These are phyloP conservation scores for Anthophora plumipes DNA, from an alignment of 2,888 invertebrate species.

Conservation along the genomic window DNA sequence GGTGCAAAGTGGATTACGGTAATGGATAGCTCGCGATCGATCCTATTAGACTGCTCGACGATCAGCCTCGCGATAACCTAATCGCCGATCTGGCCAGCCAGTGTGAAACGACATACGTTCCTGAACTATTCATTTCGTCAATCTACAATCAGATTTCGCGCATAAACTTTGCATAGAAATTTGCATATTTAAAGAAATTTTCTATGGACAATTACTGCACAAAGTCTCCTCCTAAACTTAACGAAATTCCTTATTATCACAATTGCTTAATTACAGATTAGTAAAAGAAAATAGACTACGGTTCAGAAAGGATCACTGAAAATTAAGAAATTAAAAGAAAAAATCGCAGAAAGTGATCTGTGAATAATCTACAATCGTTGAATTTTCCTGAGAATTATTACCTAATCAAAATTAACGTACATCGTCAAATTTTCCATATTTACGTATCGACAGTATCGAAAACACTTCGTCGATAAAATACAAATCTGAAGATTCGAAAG, in stretches of 20 bases:
- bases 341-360: too few relatives aligned
- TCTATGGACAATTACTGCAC: background rate
- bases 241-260: too few relatives aligned
- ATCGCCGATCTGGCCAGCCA: constrained; percentile 70
- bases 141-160: background rate
- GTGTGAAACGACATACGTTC: constrained; percentile 78
- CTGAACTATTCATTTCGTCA: background rate
- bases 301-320: too few relatives aligned
- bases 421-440: too few relatives aligned
- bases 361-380: too few relatives aligned
- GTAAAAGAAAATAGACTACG: too few relatives aligned
- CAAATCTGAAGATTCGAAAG: background rate
- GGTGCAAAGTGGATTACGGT: constrained; percentile 81
- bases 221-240: too few relatives aligned
- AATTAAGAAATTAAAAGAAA: too few relatives aligned
- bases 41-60: constrained; percentile 71
- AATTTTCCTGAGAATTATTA: too few relatives aligned
- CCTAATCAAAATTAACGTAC: too few relatives aligned
- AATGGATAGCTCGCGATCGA: constrained; percentile 78
- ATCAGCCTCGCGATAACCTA: constrained; percentile 64
- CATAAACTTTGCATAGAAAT: background rate
- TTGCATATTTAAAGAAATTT: background rate
- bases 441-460: too few relatives aligned
- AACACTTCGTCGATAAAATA: background rate
- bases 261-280: too few relatives aligned